phyloP scores from a whole-genome alignment of 2,888 invertebrate genomes.

The Tipula vernalis region DNA sequence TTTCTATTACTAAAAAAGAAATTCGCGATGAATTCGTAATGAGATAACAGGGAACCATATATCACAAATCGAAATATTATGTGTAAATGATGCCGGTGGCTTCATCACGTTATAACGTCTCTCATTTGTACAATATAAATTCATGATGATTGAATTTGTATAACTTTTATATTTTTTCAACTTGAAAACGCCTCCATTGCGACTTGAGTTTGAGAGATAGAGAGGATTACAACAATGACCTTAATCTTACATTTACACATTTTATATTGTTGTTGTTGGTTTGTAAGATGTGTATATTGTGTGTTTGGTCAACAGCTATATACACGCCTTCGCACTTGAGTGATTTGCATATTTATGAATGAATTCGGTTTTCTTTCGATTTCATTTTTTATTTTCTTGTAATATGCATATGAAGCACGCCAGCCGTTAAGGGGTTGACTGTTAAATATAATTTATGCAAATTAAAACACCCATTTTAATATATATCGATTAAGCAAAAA shows the following conservation, averaged over 20 bases:
- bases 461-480: background rate
- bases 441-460: background rate
- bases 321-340: background rate
- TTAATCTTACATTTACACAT: background rate
- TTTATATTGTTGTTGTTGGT: background rate
- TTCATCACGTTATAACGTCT: background rate
- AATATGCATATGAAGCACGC: background rate
- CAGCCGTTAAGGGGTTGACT: background rate
- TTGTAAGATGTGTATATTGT: background rate
- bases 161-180: background rate
- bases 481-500: background rate
- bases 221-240: background rate
- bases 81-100: background rate
- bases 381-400: background rate
- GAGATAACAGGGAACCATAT: background rate
- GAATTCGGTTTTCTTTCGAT: background rate
- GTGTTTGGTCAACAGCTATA: background rate
- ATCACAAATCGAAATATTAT: background rate
- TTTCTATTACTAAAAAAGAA: background rate
- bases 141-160: background rate
- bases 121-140: background rate
- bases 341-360: background rate
- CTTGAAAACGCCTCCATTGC: background rate
- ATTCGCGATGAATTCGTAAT: background rate
- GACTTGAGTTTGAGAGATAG: background rate